These are phyloP conservation scores for Dasypogon diadema DNA, from an alignment of 2,888 invertebrate genomes.

Conservation along the genomic window DNA sequence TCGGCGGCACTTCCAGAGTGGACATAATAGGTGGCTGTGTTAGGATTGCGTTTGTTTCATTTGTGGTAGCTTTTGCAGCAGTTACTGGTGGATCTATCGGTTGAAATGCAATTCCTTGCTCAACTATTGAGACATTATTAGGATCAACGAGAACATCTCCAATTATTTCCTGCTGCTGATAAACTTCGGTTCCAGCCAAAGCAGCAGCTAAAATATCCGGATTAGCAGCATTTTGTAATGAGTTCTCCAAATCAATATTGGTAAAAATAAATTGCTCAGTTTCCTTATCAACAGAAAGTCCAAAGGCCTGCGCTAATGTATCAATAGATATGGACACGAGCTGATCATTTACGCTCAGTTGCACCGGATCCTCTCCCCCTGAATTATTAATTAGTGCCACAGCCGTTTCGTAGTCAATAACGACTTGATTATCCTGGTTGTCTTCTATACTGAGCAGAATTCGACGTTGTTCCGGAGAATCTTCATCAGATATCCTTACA, in stretches of 20 bases:
- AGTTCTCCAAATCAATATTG: slow-evolving; percentile 23
- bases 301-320: neutral
- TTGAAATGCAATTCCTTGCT: slow-evolving; percentile 59
- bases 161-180: slow-evolving; percentile 70
- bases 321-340: slow-evolving; percentile 20
- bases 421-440: slow-evolving; percentile 21
- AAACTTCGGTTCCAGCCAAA: slow-evolving; percentile 80
- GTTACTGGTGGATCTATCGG: slow-evolving; percentile 62
- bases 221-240: slow-evolving; percentile 64
- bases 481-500: slow-evolving; percentile 17
- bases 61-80: slow-evolving; percentile 74
- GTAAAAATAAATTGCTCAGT: slow-evolving; percentile 34
- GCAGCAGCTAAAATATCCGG: slow-evolving; percentile 83
- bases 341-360: slow-evolving; percentile 29
- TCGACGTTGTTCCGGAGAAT: slow-evolving; percentile 11
- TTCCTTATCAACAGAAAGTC: slow-evolving; percentile 36
- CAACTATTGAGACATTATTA: slow-evolving; percentile 55
- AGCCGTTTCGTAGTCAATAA: slow-evolving; percentile 38
- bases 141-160: slow-evolving; percentile 58
- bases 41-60: slow-evolving; percentile 81
- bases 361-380: slow-evolving; percentile 19
- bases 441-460: slow-evolving; percentile 9
- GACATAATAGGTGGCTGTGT: slow-evolving; percentile 87
- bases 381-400: slow-evolving; percentile 20
- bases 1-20: slow-evolving; percentile 77